These are phyloP conservation scores for Zosterops lateralis DNA, from an alignment of 2,113 vertebrate genomes.

Conservation along the genomic window DNA sequence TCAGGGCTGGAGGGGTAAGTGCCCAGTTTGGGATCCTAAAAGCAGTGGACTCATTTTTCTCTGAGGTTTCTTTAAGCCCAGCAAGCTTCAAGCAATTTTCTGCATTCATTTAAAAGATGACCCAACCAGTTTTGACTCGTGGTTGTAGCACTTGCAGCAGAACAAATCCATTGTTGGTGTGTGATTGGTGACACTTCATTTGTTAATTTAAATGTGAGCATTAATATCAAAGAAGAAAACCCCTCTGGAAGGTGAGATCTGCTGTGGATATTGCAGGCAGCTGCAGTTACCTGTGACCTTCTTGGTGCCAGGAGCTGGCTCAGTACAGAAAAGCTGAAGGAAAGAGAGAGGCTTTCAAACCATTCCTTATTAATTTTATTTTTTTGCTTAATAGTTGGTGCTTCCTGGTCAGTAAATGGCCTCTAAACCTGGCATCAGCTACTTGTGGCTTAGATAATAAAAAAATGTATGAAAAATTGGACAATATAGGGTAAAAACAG, in stretches of 20 bases:
- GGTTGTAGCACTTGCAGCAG: background rate
- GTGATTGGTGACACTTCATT: background rate
- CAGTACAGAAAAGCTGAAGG: background rate
- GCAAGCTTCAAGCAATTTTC: background rate
- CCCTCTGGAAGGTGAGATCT: background rate
- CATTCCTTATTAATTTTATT: background rate
- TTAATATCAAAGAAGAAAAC: background rate
- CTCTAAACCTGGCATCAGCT: background rate
- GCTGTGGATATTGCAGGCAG: background rate
- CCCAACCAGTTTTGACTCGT: background rate
- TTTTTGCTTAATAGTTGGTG: background rate
- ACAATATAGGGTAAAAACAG: background rate
- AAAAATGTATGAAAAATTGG: background rate
- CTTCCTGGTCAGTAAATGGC: background rate
- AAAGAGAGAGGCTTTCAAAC: background rate
- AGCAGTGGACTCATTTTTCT: background rate
- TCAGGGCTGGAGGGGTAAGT: constrained; percentile 95
- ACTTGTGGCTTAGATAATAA: background rate
- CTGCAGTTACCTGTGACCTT: background rate
- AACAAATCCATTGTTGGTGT: background rate
- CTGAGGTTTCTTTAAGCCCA: background rate
- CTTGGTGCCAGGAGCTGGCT: background rate
- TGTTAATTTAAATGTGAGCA: background rate
- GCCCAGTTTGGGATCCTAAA: background rate
- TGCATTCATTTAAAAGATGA: background rate